Evolutionary conservation across 2,888 invertebrate species (phyloP), one percentile per base, ranked within the genome.

Genomic region (Rutpela maculata): DNA sequence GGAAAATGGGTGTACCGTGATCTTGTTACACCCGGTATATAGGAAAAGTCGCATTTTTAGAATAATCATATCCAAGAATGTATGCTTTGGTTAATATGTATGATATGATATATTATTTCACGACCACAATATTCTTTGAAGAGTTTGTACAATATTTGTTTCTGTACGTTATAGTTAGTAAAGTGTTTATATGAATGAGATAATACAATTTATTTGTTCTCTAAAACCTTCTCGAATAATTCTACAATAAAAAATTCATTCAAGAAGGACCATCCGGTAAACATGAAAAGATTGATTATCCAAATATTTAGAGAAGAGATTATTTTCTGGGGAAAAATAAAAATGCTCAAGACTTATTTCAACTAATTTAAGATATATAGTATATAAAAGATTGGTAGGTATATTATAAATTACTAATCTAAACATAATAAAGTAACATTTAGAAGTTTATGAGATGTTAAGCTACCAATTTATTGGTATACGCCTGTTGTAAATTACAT

Each of bases 401-500:
- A 72, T 63, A 78, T 71, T 74, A 76, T 80, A 80, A 80, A 80
- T 80, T 78, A 78, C 68, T 73, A 79, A 77, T 75, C 74, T 79
- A 81, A 81, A 79, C 79, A 78, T 74, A 60, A 77, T 78, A 76
- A 74, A 78, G 74, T 67, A 75, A 77, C 80, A 74, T 73, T 74
- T 57, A 56, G 68, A 69, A 77, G 78, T 81, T 81, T 81, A 81
- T 69, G 79, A 77, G 76, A 81, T 77, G 78, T 74, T 79, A 77
- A 81, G 77, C 75, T 78, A 78, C 78, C 81, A 80, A 81, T 81
- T 80, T 81, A 81, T 81, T 74, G 79, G 78, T 76, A 68, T 69
- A 67, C 73, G 74, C 65, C 67, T 43, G 65, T 71, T 55, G 78
- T 80, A 81, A 81, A 81, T 81, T 78, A 74, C 63, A 38, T 74